Evolutionary conservation across 1,140 invertebrate species (phyloP), one percentile per base, ranked within the genome.

Genomic region (Heliconius hewitsoni): DNA sequence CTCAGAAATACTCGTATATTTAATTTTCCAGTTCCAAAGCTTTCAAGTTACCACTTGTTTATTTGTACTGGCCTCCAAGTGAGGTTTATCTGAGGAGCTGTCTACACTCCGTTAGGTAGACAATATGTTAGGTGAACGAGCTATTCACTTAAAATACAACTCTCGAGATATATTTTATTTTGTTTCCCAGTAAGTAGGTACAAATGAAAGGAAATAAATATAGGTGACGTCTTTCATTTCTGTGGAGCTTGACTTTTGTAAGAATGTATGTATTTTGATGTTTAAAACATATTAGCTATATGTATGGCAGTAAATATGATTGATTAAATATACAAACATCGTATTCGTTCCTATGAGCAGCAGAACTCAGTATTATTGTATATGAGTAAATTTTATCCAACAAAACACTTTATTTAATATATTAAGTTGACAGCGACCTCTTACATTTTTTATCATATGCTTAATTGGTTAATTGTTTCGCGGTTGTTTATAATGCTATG

Each of bases 101-200:
- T 60, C 55, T 57, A 23, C 55, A 60, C 55, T 60, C 55, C 55
- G 55, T 60, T 60, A 60, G n/a, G 55, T 60, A 60, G 55, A 60
- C 9, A 60, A 60, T 60, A 60, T 27, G 55, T 60, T 60, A 60
- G 55, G n/a, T 60, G 55, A 57, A 57, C 8, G 55, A 57, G 55
- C 55, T n/a, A 57, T 57, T 57, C 55, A n/a, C 55, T 57, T 60
- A 60, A 60, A 60, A 27, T 60, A 60, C 55, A 60, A 8, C n/a
- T 11, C 55, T 60, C 3, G n/a, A 23, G 55, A 60, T 60, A 27
- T 60, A 60, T 60, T 23, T 57, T 27, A 27, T 60, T 60, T 60
- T 60, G n/a, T 60, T 60, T 57, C n/a, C 9, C 55, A 60, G 19
- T 2, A 57, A 1, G 55, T 57, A 57, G 42, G 13, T 16, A 46